Conservation (phyloP, 2,113 vertebrate species). For the Neoarius graeffei region DNA sequence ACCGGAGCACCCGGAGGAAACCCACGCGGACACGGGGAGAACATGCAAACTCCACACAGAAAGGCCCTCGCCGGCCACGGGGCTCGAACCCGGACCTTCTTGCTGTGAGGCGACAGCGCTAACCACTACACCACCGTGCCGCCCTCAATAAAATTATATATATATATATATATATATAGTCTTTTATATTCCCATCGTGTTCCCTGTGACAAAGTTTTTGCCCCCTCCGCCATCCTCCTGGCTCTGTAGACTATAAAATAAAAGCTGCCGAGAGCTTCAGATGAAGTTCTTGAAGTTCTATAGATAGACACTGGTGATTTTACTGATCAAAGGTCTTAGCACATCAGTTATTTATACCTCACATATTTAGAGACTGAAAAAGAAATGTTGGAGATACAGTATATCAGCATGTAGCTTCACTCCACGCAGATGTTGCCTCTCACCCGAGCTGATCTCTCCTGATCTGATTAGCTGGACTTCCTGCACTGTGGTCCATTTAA, state of each 20-base stretch:
- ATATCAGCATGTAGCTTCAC: background rate
- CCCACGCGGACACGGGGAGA: no score
- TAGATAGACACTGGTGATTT: background rate
- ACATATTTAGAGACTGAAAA: no score
- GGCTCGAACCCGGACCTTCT: no score
- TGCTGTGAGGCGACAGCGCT: no score
- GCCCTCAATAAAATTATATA: no score
- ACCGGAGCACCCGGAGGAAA: no score
- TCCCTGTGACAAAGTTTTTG: background rate
- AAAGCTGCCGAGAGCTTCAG: background rate
- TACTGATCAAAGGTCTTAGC: background rate
- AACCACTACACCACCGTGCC: no score
- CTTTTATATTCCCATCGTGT: background rate
- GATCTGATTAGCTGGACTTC: slow-evolving; percentile 14
- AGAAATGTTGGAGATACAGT: background rate
- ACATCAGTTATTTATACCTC: background rate
- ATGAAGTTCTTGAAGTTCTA: background rate
- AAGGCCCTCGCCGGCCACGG: no score
- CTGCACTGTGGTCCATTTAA: slow-evolving; percentile 15
- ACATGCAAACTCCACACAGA: no score
- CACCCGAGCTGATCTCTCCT: background rate
- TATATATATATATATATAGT: background rate
- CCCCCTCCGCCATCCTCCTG: background rate
- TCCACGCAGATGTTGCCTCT: background rate
- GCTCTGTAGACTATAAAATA: background rate